phyloP scores from a whole-genome alignment of 2,888 invertebrate species.

The Bembecia ichneumoniformis region DNA sequence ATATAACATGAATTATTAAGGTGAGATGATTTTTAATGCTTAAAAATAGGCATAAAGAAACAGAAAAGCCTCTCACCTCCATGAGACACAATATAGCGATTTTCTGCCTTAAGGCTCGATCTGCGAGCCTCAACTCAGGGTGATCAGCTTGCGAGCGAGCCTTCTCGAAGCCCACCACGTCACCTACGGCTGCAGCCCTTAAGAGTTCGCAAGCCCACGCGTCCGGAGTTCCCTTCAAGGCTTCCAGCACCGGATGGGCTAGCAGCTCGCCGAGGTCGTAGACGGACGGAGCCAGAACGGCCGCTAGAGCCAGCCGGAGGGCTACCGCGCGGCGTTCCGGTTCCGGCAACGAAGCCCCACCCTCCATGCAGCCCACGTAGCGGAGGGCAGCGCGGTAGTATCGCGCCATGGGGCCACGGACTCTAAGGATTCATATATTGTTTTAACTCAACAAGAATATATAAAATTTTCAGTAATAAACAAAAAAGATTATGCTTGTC shows the following conservation, averaged over 20 bases:
- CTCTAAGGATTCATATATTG: no score
- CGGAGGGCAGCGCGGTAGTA: constrained; percentile 96
- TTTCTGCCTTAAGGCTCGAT: constrained; percentile 88
- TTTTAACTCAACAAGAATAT: no score
- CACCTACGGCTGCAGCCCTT: constrained; percentile 85
- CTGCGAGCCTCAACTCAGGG: constrained; percentile 87
- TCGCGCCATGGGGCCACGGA: constrained; percentile 90
- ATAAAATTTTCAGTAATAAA: no score
- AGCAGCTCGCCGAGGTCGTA: constrained; percentile 98
- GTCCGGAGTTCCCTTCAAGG: constrained; percentile 84
- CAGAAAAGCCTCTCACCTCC: constrained; percentile 78
- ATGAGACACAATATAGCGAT: constrained; percentile 95
- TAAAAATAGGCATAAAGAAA: no score
- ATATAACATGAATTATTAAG: no score
- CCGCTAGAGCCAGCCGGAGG: constrained; percentile 93
- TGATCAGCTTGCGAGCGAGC: constrained; percentile 75
- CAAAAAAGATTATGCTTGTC: no score
- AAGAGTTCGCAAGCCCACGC: constrained; percentile 91
- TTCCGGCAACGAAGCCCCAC: constrained; percentile 34
- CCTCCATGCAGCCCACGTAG: constrained; percentile 71
- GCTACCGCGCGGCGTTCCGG: constrained; percentile 68
- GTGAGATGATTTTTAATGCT: no score
- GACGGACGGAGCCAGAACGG: constrained; percentile 93
- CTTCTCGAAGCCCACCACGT: constrained; percentile 76
- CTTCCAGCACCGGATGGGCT: constrained; percentile 93